Evolutionary conservation across 2,113 vertebrate species (phyloP).

Genomic region (Chlorocebus sabaeus): DNA sequence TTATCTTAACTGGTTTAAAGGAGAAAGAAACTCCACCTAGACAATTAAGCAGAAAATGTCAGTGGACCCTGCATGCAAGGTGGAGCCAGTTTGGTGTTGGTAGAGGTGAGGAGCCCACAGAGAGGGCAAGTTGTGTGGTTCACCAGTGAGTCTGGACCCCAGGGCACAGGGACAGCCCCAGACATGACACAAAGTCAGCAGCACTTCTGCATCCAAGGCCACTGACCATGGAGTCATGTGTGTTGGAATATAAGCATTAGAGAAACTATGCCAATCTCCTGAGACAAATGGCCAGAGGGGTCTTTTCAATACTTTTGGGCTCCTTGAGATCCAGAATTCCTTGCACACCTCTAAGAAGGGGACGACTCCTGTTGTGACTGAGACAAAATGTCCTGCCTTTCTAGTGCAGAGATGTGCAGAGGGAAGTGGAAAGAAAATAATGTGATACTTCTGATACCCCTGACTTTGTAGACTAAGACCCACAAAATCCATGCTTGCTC

Average conservation of each 20-base stretch:
- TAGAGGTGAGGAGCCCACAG: too few relatives aligned
- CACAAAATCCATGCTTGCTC: neutral
- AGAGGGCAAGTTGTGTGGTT: neutral
- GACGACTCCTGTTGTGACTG: neutral
- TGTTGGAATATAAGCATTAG: neutral
- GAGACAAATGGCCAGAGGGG: neutral
- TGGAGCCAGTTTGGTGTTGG: rapidly evolving
- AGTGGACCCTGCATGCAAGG: too few relatives aligned
- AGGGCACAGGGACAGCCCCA: neutral
- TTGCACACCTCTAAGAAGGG: neutral
- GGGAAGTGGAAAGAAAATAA: neutral
- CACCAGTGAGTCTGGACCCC: rapidly evolving
- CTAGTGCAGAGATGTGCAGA: neutral
- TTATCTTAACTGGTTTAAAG: neutral
- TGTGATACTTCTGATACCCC: neutral
- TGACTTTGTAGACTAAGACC: neutral
- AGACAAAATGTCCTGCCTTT: neutral
- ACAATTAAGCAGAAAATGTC: neutral
- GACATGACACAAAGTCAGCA: neutral
- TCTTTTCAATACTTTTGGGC: neutral
- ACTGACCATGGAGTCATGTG: neutral
- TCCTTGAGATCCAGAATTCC: neutral
- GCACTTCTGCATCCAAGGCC: too few relatives aligned
- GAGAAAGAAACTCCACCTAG: neutral
- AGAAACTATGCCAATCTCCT: neutral